Evolutionary conservation across 2,888 invertebrate genomes (phyloP), one percentile per base, ranked within the genome.

Genomic region (Xylocampa areola): DNA sequence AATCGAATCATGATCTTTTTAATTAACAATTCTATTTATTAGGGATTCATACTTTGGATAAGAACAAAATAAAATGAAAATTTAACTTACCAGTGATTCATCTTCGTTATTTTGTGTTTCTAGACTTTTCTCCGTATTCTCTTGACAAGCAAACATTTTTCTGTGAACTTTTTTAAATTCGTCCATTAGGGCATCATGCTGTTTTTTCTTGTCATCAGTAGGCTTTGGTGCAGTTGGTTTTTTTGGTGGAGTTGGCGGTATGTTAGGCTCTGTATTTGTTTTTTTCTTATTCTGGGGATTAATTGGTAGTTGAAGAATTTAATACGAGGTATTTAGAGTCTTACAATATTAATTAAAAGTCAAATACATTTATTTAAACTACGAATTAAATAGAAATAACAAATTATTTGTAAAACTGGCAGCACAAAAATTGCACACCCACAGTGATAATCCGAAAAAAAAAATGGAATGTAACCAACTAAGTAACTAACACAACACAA

Each of bases 141-240:
- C 92, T 61, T 81, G 86, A 49, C 91, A 90, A 61, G 95, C 94
- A 85, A 98, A 98, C 98, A 98, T 98, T 93, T 96, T 97, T 77
- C 96, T 95, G 89, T 98, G 98, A 4, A 97, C 97, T 80, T 96
- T 96, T 86, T 97, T 97, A 86, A 98, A 98, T 90, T 98, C 98
- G 87, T 98, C 96, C 97, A 98, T 98, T 64, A 98, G 89, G 73
- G 96, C 96, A 72, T 95, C 95, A 80, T 97, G 97, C 70, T 96
- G 96, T 76, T 95, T 95, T 73, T 95, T 95, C 82, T 96, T 95
- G 62, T 96, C 96, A 45, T 95, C 95, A 88, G 94, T 67, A 77
- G 89, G 78, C 89, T 95, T 86, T 68, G 87, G 77, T 54, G 78
- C 72, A 54, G 73, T 84, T 44, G 84, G 79, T 68, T 92, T 92